phyloP scores from a whole-genome alignment of 2,797 vertebrate species.

The Enteromius paludinosus region DNA sequence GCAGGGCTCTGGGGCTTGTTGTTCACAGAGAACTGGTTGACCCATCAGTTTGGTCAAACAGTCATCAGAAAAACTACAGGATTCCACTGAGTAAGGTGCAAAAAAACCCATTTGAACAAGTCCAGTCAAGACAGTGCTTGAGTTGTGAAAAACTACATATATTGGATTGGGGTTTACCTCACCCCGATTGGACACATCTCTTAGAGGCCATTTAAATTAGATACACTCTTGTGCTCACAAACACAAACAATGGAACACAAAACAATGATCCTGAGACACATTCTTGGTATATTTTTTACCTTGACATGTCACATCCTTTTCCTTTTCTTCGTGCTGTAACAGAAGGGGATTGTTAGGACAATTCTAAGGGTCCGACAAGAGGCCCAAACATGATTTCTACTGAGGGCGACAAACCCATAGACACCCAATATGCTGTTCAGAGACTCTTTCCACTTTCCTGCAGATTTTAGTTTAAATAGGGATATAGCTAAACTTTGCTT shows the following conservation, averaged over 20 bases:
- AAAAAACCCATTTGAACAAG: background rate
- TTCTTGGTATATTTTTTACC: background rate
- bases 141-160: background rate
- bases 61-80: background rate
- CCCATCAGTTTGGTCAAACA: background rate
- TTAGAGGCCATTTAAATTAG: background rate
- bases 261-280: background rate
- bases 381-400: no score
- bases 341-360: no score
- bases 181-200: background rate
- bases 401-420: no score
- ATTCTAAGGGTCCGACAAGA: no score
- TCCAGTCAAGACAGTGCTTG: background rate
- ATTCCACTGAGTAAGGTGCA: background rate
- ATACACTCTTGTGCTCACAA: background rate
- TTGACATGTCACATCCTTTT: background rate
- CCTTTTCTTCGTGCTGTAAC: no score
- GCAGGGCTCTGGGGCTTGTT: slow-evolving; percentile 2
- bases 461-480: background rate
- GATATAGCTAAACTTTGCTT: background rate
- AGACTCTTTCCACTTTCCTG: background rate
- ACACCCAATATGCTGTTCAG: no score
- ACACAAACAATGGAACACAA: background rate
- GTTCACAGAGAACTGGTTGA: background rate
- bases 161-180: background rate